A percentile compares a stretch with the other conserved stretches of the same genome.
Conservation (phyloP, 1,140 invertebrate species). For the Cydia splendana region DNA sequence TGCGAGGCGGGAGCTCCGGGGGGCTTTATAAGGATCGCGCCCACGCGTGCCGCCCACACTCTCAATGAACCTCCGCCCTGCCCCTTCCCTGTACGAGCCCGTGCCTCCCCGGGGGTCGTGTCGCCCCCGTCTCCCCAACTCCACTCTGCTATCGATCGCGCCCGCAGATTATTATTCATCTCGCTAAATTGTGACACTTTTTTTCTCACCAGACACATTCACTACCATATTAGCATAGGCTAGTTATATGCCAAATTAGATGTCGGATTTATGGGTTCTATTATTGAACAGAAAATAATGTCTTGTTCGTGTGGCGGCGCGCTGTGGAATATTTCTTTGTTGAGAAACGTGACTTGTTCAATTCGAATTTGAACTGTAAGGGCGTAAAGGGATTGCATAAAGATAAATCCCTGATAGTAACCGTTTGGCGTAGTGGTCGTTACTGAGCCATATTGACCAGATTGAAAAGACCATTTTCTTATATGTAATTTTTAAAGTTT, state of each 20-base stretch:
- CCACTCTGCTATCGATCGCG: constrained; percentile 68
- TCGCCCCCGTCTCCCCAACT: constrained; percentile 42
- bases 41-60: constrained; percentile 81
- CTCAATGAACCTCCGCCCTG: constrained; percentile 79
- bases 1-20: constrained; percentile 56
- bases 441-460: too few relatives aligned
- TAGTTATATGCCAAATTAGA: background rate
- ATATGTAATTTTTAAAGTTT: too few relatives aligned
- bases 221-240: constrained; percentile 17
- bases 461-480: too few relatives aligned
- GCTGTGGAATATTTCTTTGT: background rate
- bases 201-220: constrained; percentile 29
- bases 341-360: background rate
- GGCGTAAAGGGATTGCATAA: background rate
- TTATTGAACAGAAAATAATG: background rate
- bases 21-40: constrained; percentile 80
- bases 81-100: constrained; percentile 39
- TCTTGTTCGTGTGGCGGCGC: background rate
- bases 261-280: background rate
- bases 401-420: background rate
- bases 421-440: too few relatives aligned
- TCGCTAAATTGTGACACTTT: constrained; percentile 53
- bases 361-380: background rate
- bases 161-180: constrained; percentile 77
- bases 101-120: constrained; percentile 35